Evolutionary conservation across 1,140 invertebrate genomes (phyloP), one percentile per base, ranked within the genome.

Genomic region (Tribolium madens): DNA sequence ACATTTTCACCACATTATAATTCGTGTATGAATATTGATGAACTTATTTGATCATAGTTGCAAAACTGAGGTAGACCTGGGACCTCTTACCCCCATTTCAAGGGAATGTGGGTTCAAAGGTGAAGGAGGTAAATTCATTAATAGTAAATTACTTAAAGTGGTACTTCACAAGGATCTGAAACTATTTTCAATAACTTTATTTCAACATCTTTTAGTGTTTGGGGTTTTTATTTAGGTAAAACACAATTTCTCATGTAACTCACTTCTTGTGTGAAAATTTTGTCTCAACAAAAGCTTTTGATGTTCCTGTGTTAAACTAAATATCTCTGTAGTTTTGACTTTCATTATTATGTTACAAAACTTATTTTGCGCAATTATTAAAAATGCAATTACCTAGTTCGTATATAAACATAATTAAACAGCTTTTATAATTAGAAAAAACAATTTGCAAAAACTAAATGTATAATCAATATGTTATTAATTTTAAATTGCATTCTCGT

Each of bases 121-220:
- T 26, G 18, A 21, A 57, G 52, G 52, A 57, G 17, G 52, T 57
- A 26, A 57, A 57, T 57, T 57, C 13, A 57, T 57, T 64, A 64
- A n/a, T 26, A 3, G 57, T 3, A 26, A 64, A 33, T 64, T 64
- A 36, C 0, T 33, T 21, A 18, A 33, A 26, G 26, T 64, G 57
- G 26, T 13, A 64, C 3, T 64, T 64, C 57, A 14, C 21, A 64
- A 10, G 26, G 6, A 13, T 2, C 3, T 42, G 7, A 42, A 42
- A 42, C 7, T 42, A n/a, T 9, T 42, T n/a, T 10, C 3, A 36
- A 9, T 36, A 36, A 36, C 5, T 9, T 9, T n/a, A 4, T n/a
- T n/a, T n/a, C 2, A 42, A 42, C 36, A n/a, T 42, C 9, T 42
- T 42, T 42, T 42, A 42, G 9, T 42, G 4, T 7, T 36, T 9